Base-by-base conservation (phyloP, 2,797 vertebrate species). In the Petrocephalus sullivani region DNA sequence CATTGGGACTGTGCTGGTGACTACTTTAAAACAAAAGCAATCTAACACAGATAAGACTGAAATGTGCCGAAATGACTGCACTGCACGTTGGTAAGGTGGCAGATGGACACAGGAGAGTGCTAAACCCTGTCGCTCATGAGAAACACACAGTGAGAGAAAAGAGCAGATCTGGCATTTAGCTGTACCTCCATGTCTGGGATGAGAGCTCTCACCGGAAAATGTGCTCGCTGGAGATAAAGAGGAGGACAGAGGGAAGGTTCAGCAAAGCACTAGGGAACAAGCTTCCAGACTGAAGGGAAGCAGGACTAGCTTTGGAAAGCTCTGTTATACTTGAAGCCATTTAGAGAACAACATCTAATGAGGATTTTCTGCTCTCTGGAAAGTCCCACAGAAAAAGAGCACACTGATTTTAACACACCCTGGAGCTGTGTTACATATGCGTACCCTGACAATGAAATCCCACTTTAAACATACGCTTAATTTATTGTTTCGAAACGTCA, bases 181-280 rank as follows among this genome's bases (percentile, higher is more conserved):
- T 88, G 60, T 87, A 87, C 83, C 88, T 89, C 88, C 84, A 83
- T 86, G 87, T 89, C 46, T 84, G 64, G 89, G 87, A 84, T 88
- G 89, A 89, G 88, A 90, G 90, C 89, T 88, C 90, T 90, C 58
- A 89, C 87, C 19, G 87, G 87, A 85, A 91, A 90, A 92, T 91
- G 90, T 92, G 92, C 87, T 89, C 83, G 0, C 82, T 78, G 87
- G 84, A 89, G 92, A 92, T 92, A 92, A 92, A 89, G 88, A 88
- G 88, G 33, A 90, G 87, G 90, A 67, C 83, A 61, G 88, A 58
- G 90, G 89, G 90, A 58, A 90, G 90, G 58, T 81, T 33, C 37
- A 60, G 23, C 21, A 21, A 28, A 67, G 87, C 56, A 49, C 10
- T 19, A 3, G 49, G 51, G n/a, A 83, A 58, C 75, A 37, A 83